Evolutionary conservation across 1,140 invertebrate genomes (phyloP).

Genomic region (Macrotrachela quadricornifera): DNA sequence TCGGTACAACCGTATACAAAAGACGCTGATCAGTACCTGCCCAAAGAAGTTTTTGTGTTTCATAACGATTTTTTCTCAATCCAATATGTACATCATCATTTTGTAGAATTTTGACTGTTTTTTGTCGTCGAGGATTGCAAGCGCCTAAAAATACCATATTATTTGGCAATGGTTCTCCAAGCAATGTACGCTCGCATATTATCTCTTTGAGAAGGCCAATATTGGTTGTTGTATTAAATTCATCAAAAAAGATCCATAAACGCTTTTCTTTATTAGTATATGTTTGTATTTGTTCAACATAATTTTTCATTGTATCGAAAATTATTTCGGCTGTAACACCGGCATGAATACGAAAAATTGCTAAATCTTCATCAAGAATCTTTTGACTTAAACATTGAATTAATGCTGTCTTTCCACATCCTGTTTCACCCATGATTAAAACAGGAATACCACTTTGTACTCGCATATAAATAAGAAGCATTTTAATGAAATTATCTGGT

Average conservation of each 20-base stretch:
- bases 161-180: constrained; percentile 10
- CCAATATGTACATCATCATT: too few relatives aligned
- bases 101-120: too few relatives aligned
- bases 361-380: too few relatives aligned
- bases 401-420: constrained; percentile 15
- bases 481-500: constrained; percentile 22
- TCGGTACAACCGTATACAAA: constrained; percentile 13
- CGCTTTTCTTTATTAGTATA: neutral
- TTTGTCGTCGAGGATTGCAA: constrained; percentile 11
- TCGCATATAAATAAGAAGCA: constrained; percentile 22
- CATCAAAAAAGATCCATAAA: constrained; percentile 14
- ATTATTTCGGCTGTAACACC: constrained; percentile 13
- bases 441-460: constrained; percentile 9
- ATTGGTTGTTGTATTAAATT: constrained; percentile 14
- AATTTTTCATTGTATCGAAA: constrained; percentile 7
- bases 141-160: constrained; percentile 12
- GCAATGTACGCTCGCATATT: constrained; percentile 12
- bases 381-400: constrained; percentile 9
- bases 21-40: neutral
- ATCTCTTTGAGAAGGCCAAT: constrained; percentile 12
- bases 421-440: constrained; percentile 13
- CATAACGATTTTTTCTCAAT: too few relatives aligned
- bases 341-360: constrained; percentile 10
- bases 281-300: neutral
- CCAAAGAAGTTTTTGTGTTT: too few relatives aligned